A percentile compares a stretch with the other conserved stretches of the same genome.
Conservation (phyloP, 64 coral and sea anemone genomes). For the Dendronephthya gigantea region DNA sequence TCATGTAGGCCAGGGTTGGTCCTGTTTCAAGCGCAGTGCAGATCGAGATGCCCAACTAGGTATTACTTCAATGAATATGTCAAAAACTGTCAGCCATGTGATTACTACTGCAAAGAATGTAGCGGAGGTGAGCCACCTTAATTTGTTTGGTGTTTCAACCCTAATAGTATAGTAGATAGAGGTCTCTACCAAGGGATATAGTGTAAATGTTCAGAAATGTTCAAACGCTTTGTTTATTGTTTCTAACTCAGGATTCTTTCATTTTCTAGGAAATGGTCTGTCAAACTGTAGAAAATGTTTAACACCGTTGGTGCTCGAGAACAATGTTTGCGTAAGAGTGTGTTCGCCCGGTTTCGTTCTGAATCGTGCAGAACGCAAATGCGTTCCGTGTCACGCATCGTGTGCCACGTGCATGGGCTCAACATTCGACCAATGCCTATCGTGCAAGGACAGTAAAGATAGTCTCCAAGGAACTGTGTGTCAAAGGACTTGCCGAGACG, state of each 20-base stretch:
- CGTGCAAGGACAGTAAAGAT: conserved; percentile 36
- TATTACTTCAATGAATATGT: conserved; percentile 57
- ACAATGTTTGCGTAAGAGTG: conserved; percentile 56
- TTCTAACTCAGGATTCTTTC: neutral
- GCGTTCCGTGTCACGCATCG: conserved; percentile 67
- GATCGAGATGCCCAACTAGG: conserved; percentile 51
- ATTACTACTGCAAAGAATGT: conserved; percentile 77
- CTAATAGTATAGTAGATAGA: too few relatives aligned
- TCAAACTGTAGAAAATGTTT: conserved; percentile 71
- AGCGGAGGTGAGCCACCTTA: conserved; percentile 43
- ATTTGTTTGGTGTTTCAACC: neutral
- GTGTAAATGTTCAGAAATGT: too few relatives aligned
- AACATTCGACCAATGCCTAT: conserved; percentile 60
- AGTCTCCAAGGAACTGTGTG: conserved; percentile 60
- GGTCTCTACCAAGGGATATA: too few relatives aligned
- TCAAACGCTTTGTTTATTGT: neutral
- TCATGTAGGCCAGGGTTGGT: conserved; percentile 42
- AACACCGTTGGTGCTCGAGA: conserved; percentile 58
- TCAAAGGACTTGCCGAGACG: conserved; percentile 43
- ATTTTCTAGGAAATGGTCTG: conserved; percentile 68
- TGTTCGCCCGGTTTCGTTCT: conserved; percentile 67
- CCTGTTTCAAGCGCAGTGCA: conserved; percentile 42
- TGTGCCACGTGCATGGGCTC: conserved; percentile 70
- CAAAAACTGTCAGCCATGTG: conserved; percentile 74
- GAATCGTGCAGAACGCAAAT: conserved; percentile 40